Evolutionary conservation across 2,797 vertebrate genomes (phyloP).

Genomic region (Dromococcyx pavoninus): DNA sequence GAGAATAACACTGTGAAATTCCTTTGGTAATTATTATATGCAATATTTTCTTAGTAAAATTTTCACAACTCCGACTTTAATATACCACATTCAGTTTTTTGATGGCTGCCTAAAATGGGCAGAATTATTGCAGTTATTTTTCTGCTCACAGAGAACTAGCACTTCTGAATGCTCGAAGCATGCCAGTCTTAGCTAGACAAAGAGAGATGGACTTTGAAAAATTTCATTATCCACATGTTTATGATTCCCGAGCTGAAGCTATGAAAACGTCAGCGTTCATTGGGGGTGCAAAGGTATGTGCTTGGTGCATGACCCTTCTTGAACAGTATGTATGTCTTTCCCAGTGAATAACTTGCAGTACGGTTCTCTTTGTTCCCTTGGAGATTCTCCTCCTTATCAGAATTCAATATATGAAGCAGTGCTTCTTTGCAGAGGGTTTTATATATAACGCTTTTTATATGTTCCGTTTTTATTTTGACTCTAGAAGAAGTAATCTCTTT

Average conservation of each 20-base stretch:
- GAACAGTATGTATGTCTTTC: neutral
- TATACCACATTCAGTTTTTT: neutral
- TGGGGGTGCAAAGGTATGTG: slow-evolving; percentile 90
- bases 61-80: neutral
- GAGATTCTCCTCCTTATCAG: neutral
- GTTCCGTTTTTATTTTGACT: neutral
- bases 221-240: slow-evolving; percentile 91
- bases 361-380: slow-evolving; percentile 10
- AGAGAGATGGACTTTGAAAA: slow-evolving; percentile 81
- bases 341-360: neutral
- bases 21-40: neutral
- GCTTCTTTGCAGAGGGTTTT: neutral
- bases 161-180: slow-evolving; percentile 84
- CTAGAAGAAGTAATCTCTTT: neutral
- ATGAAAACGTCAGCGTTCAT: slow-evolving; percentile 91
- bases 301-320: neutral
- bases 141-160: slow-evolving; percentile 86
- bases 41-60: neutral
- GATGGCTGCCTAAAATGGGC: neutral
- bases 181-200: slow-evolving; percentile 84
- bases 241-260: slow-evolving; percentile 90
- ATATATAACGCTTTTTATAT: neutral
- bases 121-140: slow-evolving; percentile 19
- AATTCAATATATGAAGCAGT: neutral
- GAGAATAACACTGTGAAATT: neutral